phyloP scores from a whole-genome alignment of 2,888 invertebrate genomes.

The Ophraella communa region DNA sequence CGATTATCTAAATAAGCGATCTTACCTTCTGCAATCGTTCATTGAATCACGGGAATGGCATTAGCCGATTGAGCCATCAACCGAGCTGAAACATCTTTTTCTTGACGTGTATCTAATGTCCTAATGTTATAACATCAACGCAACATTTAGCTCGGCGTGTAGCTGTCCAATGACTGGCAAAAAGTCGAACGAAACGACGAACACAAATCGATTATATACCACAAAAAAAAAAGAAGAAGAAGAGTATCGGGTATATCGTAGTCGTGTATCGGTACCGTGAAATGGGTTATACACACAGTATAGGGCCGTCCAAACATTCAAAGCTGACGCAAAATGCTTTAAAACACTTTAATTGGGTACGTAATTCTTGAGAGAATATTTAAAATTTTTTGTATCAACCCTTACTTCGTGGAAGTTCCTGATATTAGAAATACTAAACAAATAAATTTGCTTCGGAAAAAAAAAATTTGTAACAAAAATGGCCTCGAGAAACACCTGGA shows the following conservation, averaged over 20 bases:
- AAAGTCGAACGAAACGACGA: slow-evolving; percentile 40
- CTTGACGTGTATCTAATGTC: slow-evolving; percentile 19
- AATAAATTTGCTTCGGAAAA: no score
- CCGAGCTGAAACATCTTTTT: background rate
- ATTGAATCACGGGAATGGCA: background rate
- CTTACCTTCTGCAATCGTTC: background rate
- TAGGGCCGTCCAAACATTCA: background rate
- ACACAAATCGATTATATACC: slow-evolving; percentile 6
- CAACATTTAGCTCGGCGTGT: slow-evolving; percentile 46
- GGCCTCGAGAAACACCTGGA: no score
- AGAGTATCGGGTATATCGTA: background rate
- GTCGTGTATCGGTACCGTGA: background rate
- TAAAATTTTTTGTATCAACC: no score
- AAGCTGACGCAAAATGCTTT: background rate
- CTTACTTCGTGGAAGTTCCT: no score
- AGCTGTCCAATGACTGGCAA: slow-evolving; percentile 53
- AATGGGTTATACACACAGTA: background rate
- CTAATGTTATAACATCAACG: slow-evolving; percentile 21
- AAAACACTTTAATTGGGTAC: no score
- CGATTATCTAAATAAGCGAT: background rate
- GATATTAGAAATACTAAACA: no score
- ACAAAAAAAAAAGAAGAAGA: background rate
- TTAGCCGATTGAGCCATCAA: background rate
- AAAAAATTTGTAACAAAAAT: no score
- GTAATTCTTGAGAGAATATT: no score